phyloP scores from a whole-genome alignment of 2,888 invertebrate species.

The Drosophila borborema region DNA sequence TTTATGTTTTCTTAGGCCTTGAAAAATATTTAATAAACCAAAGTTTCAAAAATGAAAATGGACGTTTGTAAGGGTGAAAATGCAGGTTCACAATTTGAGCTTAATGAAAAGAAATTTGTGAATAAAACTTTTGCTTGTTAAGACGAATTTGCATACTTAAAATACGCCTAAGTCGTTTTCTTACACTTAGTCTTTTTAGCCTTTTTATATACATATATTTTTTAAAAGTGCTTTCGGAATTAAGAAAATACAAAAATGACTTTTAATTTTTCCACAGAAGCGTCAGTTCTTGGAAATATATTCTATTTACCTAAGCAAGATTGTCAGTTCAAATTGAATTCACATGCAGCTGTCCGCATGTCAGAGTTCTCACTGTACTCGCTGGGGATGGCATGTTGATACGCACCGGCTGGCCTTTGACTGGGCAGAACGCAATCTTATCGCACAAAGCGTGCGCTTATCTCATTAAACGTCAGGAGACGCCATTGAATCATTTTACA shows the following conservation, averaged over 20 bases:
- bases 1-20: background rate
- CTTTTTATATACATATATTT: too few relatives aligned
- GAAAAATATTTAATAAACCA: background rate
- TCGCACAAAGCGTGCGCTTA: conserved; percentile 70
- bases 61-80: background rate
- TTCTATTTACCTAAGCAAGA: background rate
- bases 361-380: background rate
- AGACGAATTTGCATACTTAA: conserved; percentile 1
- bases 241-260: background rate
- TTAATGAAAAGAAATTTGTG: conserved; percentile 3
- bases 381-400: conserved; percentile 24
- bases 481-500: conserved; percentile 80
- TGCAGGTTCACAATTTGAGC: background rate
- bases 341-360: background rate
- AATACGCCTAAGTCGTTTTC: background rate
- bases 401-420: conserved; percentile 46
- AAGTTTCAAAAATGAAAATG: background rate
- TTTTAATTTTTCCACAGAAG: background rate
- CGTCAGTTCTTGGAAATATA: background rate
- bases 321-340: background rate
- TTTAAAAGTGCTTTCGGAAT: background rate
- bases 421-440: conserved; percentile 62
- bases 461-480: conserved; percentile 77
- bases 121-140: background rate
- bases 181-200: background rate